A percentile compares a stretch with the other conserved stretches of the same genome.
Conservation (phyloP, 2,113 vertebrate species). For the Actenoides lindsayi region DNA sequence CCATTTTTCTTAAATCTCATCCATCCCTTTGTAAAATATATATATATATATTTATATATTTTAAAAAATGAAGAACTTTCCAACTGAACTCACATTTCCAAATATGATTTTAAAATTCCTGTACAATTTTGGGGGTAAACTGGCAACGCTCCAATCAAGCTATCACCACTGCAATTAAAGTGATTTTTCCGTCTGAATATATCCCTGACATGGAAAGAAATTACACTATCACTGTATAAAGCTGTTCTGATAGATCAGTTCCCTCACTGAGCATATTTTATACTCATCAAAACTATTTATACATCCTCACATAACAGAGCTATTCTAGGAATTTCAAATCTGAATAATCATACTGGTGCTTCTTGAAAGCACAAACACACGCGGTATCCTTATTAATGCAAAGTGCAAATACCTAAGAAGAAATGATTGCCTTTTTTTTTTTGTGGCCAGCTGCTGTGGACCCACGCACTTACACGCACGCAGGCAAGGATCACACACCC, state of each 20-base stretch:
- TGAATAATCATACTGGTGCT: slow-evolving; percentile 35
- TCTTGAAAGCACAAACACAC: slow-evolving; percentile 3
- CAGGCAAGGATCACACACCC: not conserved
- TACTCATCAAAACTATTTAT: slow-evolving; percentile 54
- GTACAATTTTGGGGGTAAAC: not conserved
- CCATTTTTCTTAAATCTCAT: not conserved
- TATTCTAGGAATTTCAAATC: slow-evolving; percentile 45
- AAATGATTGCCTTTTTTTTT: not conserved
- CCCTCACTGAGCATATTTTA: slow-evolving; percentile 56
- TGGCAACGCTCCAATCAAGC: slow-evolving; percentile 40
- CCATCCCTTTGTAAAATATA: not conserved
- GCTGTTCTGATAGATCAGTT: slow-evolving; percentile 62
- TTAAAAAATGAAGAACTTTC: not conserved
- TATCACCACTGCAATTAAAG: slow-evolving; percentile 56
- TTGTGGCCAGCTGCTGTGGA: not conserved
- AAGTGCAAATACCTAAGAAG: not conserved
- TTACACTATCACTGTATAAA: slow-evolving; percentile 7
- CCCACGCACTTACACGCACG: rapidly evolving
- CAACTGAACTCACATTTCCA: not conserved
- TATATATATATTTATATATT: not conserved
- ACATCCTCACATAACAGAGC: slow-evolving; percentile 49
- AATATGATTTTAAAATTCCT: not conserved
- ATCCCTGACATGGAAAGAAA: slow-evolving; percentile 26
- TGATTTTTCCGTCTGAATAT: slow-evolving; percentile 60
- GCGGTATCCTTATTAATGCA: not conserved